These are phyloP conservation scores for Oenanthe melanoleuca DNA, from an alignment of 2,113 vertebrate species.

Conservation along the genomic window DNA sequence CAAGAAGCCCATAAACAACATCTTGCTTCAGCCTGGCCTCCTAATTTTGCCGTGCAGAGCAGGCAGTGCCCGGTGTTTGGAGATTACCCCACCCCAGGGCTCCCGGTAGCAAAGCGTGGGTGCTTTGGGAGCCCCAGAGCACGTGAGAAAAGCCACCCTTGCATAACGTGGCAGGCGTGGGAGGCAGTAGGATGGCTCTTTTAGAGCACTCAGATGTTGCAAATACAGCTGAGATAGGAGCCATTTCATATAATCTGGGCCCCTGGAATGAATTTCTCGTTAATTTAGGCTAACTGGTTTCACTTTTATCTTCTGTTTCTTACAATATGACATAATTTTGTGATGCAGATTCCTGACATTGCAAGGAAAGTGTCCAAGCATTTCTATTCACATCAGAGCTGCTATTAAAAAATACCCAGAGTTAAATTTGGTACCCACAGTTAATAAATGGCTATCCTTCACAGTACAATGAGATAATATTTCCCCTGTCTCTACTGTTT, in stretches of 20 bases:
- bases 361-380: conserved; percentile 24
- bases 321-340: neutral
- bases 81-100: neutral
- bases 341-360: neutral
- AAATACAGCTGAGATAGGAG: neutral
- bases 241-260: neutral
- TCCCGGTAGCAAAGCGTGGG: neutral
- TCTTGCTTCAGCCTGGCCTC: neutral
- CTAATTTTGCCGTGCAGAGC: neutral
- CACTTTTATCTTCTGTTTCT: neutral
- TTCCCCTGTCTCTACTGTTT: conserved; percentile 33
- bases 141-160: neutral
- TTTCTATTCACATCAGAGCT: conserved; percentile 3
- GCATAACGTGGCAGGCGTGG: neutral
- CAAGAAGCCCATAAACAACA: neutral
- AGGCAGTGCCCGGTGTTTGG: neutral
- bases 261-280: neutral
- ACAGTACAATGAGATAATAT: neutral
- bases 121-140: neutral
- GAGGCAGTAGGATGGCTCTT: conserved; percentile 13
- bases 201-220: neutral
- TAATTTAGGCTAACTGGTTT: conserved; percentile 6
- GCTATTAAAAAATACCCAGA: neutral
- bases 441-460: conserved; percentile 36
- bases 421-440: conserved; percentile 37